Percentiles rank a stretch among this genome's conserved stretches.
Conservation (phyloP, 1,140 invertebrate genomes). For the Aphaenogaster floridana region DNA sequence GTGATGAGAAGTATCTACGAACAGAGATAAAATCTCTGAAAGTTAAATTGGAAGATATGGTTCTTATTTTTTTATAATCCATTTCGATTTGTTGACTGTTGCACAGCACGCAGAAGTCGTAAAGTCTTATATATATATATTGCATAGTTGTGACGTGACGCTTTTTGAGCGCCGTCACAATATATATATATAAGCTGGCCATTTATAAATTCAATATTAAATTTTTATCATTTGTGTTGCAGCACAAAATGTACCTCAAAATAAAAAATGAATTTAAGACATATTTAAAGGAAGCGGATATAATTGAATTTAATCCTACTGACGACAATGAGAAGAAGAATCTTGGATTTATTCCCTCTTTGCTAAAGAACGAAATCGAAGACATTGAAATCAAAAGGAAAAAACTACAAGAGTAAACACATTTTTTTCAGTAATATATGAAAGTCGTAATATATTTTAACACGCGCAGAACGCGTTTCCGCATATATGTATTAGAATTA, state of each 20-base stretch:
- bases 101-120: background rate
- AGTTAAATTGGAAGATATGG: constrained; percentile 69
- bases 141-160: too few relatives aligned
- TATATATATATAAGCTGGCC: too few relatives aligned
- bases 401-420: constrained; percentile 68
- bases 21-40: constrained; percentile 52
- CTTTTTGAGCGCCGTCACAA: too few relatives aligned
- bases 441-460: constrained; percentile 7
- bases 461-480: background rate
- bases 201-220: background rate
- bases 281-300: constrained; percentile 45
- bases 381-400: constrained; percentile 50
- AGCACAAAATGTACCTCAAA: constrained; percentile 60
- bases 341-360: constrained; percentile 56
- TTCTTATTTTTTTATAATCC: constrained; percentile 21
- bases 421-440: background rate
- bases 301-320: constrained; percentile 50
- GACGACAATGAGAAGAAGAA: constrained; percentile 64
- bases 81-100: background rate
- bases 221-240: background rate
- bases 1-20: constrained; percentile 58
- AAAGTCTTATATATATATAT: background rate
- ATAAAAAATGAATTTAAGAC: constrained; percentile 59
- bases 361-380: constrained; percentile 55
- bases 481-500: background rate